Base-by-base conservation (phyloP, 1,140 invertebrate species). In the Gyrodactylus salaris region DNA sequence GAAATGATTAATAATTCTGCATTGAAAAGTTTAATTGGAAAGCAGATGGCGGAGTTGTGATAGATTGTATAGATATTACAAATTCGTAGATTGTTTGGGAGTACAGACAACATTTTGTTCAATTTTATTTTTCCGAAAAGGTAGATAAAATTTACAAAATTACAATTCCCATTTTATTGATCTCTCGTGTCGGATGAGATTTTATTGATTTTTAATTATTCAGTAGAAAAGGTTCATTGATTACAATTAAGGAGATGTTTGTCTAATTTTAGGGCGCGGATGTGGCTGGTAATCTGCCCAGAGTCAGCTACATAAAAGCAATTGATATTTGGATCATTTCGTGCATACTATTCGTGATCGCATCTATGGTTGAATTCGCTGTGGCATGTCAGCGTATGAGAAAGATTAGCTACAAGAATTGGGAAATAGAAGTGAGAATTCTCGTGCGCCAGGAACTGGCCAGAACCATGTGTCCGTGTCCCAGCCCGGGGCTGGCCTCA, bases 291-390 rank as follows among this genome's bases (percentile, higher is more conserved):
- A 71, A 71, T n/a, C 24, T 71, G 7, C 70, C 70, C 1, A 7
- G 70, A 71, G 70, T 71, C 70, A 71, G 70, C n/a, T 71, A 71
- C n/a, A 71, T 71, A 20, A 71, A 71, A 25, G 70, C 70, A 22
- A 71, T 71, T 25, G 70, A 71, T 26, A 71, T 71, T 2, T 71
- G 25, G 7, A 71, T 71, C 20, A 71, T 71, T 1, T 21, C 70
- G 25, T 71, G 70, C 23, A 71, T 71, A 1, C 25, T 71, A 71
- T 71, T 71, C n/a, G 25, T 71, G 16, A 71, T 71, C 26, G n/a
- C 24, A 1, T 21, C 70, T 16, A 20, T 71, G 21, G 26, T 25
- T 19, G 70, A 71, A n/a, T 71, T 71, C n/a, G 70, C 70, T 1
- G 26, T 71, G 7, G 70, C 70, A 16, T 24, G 70, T 71, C 21